phyloP scores from a whole-genome alignment of 2,113 vertebrate genomes.

The Oreotrochilus melanogaster region DNA sequence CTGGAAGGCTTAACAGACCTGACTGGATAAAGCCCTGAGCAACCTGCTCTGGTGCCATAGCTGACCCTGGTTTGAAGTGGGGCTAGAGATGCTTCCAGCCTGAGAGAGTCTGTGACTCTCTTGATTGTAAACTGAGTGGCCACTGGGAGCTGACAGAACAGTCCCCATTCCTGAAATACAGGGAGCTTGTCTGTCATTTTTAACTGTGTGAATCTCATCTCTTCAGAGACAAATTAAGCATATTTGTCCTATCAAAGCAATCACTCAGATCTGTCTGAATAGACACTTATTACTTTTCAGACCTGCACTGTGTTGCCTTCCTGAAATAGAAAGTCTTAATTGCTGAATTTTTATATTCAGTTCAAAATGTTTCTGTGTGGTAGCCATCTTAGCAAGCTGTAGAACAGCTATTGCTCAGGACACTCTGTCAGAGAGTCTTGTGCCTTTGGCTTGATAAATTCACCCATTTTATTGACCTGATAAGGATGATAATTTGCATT shows the following conservation, averaged over 20 bases:
- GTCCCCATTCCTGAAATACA: background rate
- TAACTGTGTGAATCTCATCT: background rate
- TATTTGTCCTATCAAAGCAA: background rate
- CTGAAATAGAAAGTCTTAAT: background rate
- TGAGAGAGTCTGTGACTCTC: background rate
- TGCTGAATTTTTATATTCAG: background rate
- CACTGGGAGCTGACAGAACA: background rate
- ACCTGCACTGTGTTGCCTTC: background rate
- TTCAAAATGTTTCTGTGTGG: background rate
- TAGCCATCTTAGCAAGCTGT: background rate
- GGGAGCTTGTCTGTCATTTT: background rate
- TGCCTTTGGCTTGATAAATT: slow-evolving; percentile 11
- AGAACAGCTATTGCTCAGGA: background rate
- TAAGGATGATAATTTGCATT: background rate
- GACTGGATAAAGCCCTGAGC: background rate
- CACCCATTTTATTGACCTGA: background rate
- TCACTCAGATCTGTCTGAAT: background rate
- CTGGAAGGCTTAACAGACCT: background rate
- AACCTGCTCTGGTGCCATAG: background rate
- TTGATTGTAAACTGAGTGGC: background rate
- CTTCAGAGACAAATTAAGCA: background rate
- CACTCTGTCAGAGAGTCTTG: background rate
- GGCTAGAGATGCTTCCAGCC: background rate
- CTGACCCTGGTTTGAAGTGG: background rate
- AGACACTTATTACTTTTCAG: background rate